These are phyloP conservation scores for Tursiops truncatus DNA, from an alignment of 2,113 vertebrate genomes.

Conservation along the genomic window DNA sequence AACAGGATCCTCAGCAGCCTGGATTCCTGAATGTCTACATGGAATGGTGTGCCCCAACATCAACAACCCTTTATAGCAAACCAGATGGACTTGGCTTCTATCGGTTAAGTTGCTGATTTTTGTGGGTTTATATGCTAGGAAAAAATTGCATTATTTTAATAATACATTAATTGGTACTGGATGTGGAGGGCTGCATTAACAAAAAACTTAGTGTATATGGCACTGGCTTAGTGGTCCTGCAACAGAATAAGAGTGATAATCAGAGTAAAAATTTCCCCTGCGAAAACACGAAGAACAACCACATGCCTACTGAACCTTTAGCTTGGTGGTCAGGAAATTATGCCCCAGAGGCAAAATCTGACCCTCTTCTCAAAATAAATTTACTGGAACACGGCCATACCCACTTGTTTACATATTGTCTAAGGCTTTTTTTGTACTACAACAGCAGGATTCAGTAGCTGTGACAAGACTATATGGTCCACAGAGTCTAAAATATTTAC, in stretches of 20 bases:
- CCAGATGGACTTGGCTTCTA: not conserved
- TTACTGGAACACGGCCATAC: not conserved
- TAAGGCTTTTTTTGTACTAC: not conserved
- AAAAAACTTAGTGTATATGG: not conserved
- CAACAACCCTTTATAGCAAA: not conserved
- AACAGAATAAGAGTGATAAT: not conserved
- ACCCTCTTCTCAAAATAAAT: not conserved
- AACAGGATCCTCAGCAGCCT: not conserved
- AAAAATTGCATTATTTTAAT: not conserved
- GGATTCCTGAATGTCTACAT: not conserved
- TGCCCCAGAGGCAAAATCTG: not conserved
- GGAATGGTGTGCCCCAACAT: not conserved
- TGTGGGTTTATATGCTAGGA: not conserved
- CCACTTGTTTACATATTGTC: not conserved
- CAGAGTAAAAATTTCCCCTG: not conserved
- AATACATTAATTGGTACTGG: not conserved
- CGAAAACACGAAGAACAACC: not conserved
- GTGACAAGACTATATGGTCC: not conserved
- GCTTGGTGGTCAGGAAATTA: not conserved
- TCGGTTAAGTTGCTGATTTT: not conserved
- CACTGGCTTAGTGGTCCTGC: not conserved
- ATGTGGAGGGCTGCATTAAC: not conserved
- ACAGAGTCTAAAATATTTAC: not conserved
- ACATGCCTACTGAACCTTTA: not conserved
- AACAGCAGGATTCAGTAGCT: not conserved